Conservation (phyloP, 2,113 vertebrate genomes). For the pig (Sus scrofa) region DNA sequence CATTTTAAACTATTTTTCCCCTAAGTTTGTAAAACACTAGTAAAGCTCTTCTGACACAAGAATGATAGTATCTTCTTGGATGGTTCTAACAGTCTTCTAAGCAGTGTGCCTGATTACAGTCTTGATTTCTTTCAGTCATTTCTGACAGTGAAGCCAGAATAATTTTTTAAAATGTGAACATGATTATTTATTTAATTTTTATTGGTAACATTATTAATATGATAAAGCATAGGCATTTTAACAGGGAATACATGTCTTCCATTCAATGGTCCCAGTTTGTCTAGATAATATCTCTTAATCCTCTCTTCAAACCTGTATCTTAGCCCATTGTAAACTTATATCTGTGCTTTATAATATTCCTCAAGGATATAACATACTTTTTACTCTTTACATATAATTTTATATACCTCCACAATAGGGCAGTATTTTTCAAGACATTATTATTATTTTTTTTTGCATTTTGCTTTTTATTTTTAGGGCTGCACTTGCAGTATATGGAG, state of each 20-base stretch:
- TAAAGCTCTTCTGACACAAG: background rate
- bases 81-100: background rate
- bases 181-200: background rate
- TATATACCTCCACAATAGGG: background rate
- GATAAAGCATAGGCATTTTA: background rate
- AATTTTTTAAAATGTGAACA: background rate
- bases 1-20: too few relatives aligned
- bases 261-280: background rate
- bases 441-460: too few relatives aligned
- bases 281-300: background rate
- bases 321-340: background rate
- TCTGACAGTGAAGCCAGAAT: background rate
- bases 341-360: background rate
- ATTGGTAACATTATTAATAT: background rate
- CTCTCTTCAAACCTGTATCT: background rate
- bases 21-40: background rate
- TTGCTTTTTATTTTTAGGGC: too few relatives aligned
- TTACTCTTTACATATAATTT: background rate
- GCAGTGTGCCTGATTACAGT: background rate
- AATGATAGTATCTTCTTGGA: background rate
- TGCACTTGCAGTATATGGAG: too few relatives aligned
- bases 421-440: background rate
- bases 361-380: background rate
- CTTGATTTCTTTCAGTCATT: background rate
- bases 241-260: background rate